Base-by-base conservation (phyloP, 2,113 vertebrate species). In the Oryzias celebensis region DNA sequence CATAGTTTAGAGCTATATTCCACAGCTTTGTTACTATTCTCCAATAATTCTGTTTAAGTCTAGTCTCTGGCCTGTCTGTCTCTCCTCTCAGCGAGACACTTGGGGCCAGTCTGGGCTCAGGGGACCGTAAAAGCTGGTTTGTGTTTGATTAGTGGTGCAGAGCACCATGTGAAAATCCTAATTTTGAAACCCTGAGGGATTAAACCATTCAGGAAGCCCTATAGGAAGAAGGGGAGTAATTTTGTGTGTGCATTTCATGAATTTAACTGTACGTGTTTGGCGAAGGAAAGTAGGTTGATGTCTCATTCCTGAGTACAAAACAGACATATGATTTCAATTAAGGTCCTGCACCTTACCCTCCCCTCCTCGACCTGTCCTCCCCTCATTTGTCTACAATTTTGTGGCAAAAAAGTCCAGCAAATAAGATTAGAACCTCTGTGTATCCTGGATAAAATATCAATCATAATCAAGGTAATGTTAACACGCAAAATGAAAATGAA, bases 321-420 rank as follows among this genome's bases (percentile, higher is more conserved):
- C 42, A 52, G 24, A 36, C 90, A 90, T 88, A 85, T 90, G 90
- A 87, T 78, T 90, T 80, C 71, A 85, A 83, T 92, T 89, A 84
- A 24, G 17, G 58, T 54, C 71, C 76, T 67, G 72, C 56, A 71
- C 78, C 71, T 64, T 68, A 56, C 28, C 50, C 46, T 46, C n/a
- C 46, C 59, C 55, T 56, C 20, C 47, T 54, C 54, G 16, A 10
- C 68, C 61, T 58, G 28, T 47, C 52, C 72, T 52, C 41, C 59
- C 46, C 47, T 58, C 14, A 4, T 47, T 64, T 44, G 36, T 71
- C 58, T 68, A 52, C 53, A 52, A 26, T 48, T 57, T 57, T 42
- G 44, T 44, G 41, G 28, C 54, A 55, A 68, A 59, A 49, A 51
- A 23, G 57, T 82, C 65, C n/a, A 31, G 43, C 57, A 83, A 83